Percentiles rank a stretch among this genome's conserved stretches.
These are phyloP conservation scores for Drosophila tanythrix DNA, from an alignment of 2,888 invertebrate genomes.

Conservation along the genomic window DNA sequence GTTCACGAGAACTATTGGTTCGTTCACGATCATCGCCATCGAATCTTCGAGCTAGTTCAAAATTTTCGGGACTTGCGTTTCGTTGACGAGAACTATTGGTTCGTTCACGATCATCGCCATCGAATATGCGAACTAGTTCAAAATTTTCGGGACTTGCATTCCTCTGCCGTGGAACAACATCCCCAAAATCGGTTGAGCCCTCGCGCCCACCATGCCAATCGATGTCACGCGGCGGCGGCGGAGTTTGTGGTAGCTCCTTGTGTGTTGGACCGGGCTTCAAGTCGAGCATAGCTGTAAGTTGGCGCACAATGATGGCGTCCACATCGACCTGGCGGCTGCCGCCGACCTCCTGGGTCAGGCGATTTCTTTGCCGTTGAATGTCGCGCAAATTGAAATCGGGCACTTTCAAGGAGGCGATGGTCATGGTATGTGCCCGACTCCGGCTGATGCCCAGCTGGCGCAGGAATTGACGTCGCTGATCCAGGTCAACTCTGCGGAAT, in stretches of 20 bases:
- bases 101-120: background rate
- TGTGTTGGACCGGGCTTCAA: background rate
- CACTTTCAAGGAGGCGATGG: conserved; percentile 31
- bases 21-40: background rate
- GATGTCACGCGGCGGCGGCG: conserved; percentile 57
- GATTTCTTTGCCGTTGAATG: conserved; percentile 36
- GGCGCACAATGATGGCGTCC: conserved; percentile 30
- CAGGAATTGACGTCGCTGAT: conserved; percentile 49
- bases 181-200: background rate
- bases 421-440: conserved; percentile 38
- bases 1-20: background rate
- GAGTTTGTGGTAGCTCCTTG: conserved; percentile 33
- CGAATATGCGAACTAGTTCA: background rate
- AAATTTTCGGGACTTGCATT: conserved; percentile 1
- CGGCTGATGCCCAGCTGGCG: conserved; percentile 47
- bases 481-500: conserved; percentile 21
- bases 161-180: conserved; percentile 6
- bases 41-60: background rate
- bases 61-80: background rate
- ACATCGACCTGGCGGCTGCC: conserved; percentile 32
- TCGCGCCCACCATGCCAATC: conserved; percentile 44
- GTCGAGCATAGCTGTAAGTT: conserved; percentile 36
- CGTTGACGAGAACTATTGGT: conserved; percentile 1
- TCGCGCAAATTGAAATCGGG: conserved; percentile 48
- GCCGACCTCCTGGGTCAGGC: conserved; percentile 42